Conservation (phyloP, 1,140 invertebrate genomes). For the Philaenus spumarius region DNA sequence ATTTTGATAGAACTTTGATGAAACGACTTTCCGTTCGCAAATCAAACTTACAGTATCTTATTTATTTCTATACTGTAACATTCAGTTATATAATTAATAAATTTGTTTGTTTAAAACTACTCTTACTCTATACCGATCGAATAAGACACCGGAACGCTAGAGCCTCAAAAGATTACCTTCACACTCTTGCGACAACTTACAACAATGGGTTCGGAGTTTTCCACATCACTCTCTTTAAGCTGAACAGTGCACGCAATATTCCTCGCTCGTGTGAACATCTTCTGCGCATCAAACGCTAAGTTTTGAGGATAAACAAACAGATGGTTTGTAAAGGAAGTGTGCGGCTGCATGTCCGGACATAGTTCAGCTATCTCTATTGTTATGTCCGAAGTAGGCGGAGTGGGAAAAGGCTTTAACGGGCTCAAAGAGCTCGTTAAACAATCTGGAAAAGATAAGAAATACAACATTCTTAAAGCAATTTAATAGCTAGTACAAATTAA, state of each 20-base stretch:
- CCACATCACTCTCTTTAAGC: slow-evolving; percentile 68
- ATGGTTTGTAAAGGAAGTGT: slow-evolving; percentile 76
- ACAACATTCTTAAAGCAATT: too few species aligned
- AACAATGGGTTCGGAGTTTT: slow-evolving; percentile 58
- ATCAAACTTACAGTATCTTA: too few species aligned
- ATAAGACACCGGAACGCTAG: too few species aligned
- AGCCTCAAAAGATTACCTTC: too few species aligned
- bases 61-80: too few species aligned
- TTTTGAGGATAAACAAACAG: slow-evolving; percentile 83
- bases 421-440: slow-evolving; percentile 69
- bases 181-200: too few species aligned
- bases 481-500: too few species aligned
- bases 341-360: slow-evolving; percentile 66
- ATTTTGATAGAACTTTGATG: too few species aligned
- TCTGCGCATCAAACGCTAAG: slow-evolving; percentile 88
- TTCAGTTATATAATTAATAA: too few species aligned
- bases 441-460: slow-evolving; percentile 56
- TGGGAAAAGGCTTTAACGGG: slow-evolving; percentile 73
- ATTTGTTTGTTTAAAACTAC: too few species aligned
- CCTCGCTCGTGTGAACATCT: slow-evolving; percentile 75
- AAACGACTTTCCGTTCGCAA: too few species aligned
- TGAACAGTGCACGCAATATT: slow-evolving; percentile 89
- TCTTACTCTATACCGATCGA: too few species aligned
- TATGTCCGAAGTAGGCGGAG: slow-evolving; percentile 62
- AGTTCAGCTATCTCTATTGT: slow-evolving; percentile 80